These are phyloP conservation scores for Agelastica alni DNA, from an alignment of 2,888 invertebrate genomes.

Conservation along the genomic window DNA sequence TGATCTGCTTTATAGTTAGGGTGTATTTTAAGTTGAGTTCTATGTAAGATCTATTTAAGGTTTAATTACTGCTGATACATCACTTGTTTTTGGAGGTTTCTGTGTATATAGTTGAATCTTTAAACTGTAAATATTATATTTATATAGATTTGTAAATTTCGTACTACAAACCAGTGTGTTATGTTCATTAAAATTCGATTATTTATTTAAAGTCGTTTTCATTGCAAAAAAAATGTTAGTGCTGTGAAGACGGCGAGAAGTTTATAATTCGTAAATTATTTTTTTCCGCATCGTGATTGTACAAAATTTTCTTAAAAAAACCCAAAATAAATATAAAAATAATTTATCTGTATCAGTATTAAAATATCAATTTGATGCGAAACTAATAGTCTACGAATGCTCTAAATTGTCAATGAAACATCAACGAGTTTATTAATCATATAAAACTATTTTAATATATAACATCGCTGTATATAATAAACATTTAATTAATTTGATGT, in stretches of 20 bases:
- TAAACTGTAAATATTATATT: slow-evolving; percentile 49
- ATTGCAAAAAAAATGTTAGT: slow-evolving; percentile 35
- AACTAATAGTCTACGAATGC: slow-evolving; percentile 40
- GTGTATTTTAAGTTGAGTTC: slow-evolving; percentile 14
- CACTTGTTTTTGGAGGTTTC: slow-evolving; percentile 42
- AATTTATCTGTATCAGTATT: slow-evolving; percentile 52
- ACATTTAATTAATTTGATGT: slow-evolving; percentile 54
- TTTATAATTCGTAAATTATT: slow-evolving; percentile 36
- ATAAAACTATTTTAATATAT: slow-evolving; percentile 57
- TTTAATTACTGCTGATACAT: slow-evolving; percentile 35
- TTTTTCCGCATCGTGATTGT: slow-evolving; percentile 46
- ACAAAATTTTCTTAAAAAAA: slow-evolving; percentile 50
- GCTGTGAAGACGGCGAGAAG: slow-evolving; percentile 32
- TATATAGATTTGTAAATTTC: slow-evolving; percentile 52
- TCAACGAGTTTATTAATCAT: slow-evolving; percentile 49
- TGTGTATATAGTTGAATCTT: slow-evolving; percentile 44
- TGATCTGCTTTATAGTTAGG: slow-evolving; percentile 5
- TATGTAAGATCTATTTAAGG: slow-evolving; percentile 16
- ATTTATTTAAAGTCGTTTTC: slow-evolving; percentile 36
- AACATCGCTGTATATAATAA: slow-evolving; percentile 54
- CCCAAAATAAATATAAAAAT: slow-evolving; percentile 37
- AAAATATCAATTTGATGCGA: slow-evolving; percentile 39
- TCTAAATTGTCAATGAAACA: slow-evolving; percentile 48
- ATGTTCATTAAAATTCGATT: slow-evolving; percentile 39
- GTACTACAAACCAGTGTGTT: slow-evolving; percentile 48